Evolutionary conservation across 1,140 invertebrate species (phyloP), one percentile per base, ranked within the genome.

Genomic region (Meloidogyne chitwoodi): DNA sequence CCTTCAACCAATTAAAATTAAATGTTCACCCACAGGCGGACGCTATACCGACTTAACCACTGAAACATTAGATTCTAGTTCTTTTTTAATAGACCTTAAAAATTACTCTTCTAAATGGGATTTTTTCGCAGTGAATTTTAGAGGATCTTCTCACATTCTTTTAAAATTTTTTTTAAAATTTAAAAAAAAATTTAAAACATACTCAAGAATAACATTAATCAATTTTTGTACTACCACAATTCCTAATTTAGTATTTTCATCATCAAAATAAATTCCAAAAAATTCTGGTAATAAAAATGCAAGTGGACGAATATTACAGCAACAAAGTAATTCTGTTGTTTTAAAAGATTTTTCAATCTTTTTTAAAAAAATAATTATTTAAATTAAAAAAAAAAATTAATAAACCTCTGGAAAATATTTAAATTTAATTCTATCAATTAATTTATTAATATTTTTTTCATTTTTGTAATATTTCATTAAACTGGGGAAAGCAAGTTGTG

Each of bases 381-480:
- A 24, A 27, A 27, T 66, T 74, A 5, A 4, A 65, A 65, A 65
- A 27, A 31, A 56, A 56, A 56, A 16, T 71, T 41, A 11, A 26
- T 16, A 27, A 24, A 78, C 77, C 64, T 75, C 65, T 1, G 68
- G 31, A 41, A 78, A 79, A 64, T 78, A 78, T 61, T 79, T 80
- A 29, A 63, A 16, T 24, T 16, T 31, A 8, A 78, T 41, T n/a
- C 77, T 79, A 16, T 69, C 12, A 4, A 76, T 11, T 26, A 77
- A 56, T 4, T 77, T 19, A n/a, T 66, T 44, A 29, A 75, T 16
- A 34, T 68, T 64, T 5, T 66, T 22, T 0, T 24, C 34, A 38
- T 38, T 38, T 31, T 24, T 41, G 27, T 77, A 77, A 48, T 67
- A 68, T 14, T 12, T 29, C 76, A 77, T 77, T 62, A 77, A 48